phyloP scores from a whole-genome alignment of 2,797 vertebrate genomes.

The Euphonia xanthogaster region DNA sequence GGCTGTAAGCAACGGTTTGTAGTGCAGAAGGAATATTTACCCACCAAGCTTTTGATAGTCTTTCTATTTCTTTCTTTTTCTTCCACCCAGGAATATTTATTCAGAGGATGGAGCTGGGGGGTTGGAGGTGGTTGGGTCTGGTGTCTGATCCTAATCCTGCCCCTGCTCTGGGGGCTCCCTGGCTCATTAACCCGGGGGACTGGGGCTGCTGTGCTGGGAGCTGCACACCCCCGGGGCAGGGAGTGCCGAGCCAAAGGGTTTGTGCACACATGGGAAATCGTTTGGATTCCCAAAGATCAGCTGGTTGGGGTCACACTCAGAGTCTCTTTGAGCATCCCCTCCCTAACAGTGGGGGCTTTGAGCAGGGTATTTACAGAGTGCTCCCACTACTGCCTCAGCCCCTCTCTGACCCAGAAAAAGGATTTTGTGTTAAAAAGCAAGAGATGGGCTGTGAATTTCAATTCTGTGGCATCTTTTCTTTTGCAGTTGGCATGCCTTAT shows the following conservation, averaged over 20 bases:
- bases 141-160: neutral
- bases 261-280: neutral
- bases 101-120: neutral
- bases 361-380: neutral
- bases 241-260: neutral
- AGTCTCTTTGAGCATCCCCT: neutral
- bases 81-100: neutral
- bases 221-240: neutral
- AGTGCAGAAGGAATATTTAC: constrained; percentile 46
- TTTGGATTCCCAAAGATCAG: neutral
- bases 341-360: neutral
- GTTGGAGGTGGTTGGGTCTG: neutral
- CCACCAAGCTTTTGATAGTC: neutral
- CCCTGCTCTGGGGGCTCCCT: neutral
- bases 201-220: neutral
- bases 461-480: constrained; percentile 20
- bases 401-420: constrained; percentile 31
- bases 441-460: constrained; percentile 28
- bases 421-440: constrained; percentile 30
- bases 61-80: neutral
- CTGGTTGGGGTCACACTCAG: neutral
- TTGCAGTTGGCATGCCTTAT: constrained; percentile 3
- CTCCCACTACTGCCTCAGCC: neutral
- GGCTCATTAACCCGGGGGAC: neutral
- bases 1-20: constrained; percentile 54